A percentile compares a stretch with the other conserved stretches of the same genome.
These are phyloP conservation scores for Heliconius nattereri DNA, from an alignment of 1,140 invertebrate species.

Conservation along the genomic window DNA sequence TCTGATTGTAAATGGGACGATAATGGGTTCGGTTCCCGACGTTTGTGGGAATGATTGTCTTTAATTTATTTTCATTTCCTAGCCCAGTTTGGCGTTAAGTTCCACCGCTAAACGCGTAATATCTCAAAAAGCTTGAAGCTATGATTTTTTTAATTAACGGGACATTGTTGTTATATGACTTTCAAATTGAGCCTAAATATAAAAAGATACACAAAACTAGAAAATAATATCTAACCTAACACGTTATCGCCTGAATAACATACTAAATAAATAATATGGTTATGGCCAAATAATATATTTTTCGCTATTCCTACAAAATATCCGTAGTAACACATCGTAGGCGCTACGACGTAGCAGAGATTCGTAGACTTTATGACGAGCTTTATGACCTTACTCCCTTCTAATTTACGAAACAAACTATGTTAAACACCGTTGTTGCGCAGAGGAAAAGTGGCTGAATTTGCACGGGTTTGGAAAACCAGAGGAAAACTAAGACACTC, in stretches of 20 bases:
- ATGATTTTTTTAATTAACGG: too few relatives aligned
- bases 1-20: too few relatives aligned
- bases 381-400: constrained; percentile 23
- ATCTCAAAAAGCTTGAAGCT: too few relatives aligned
- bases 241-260: neutral
- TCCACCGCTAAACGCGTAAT: too few relatives aligned
- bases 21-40: too few relatives aligned
- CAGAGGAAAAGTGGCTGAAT: neutral
- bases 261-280: neutral
- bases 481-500: too few relatives aligned
- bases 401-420: constrained; percentile 18
- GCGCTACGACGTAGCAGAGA: constrained; percentile 20
- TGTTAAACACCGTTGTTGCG: neutral
- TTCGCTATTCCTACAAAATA: neutral
- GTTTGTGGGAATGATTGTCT: too few relatives aligned
- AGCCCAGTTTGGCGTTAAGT: too few relatives aligned
- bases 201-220: neutral
- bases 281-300: neutral
- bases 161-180: too few relatives aligned
- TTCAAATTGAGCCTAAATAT: neutral
- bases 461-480: too few relatives aligned
- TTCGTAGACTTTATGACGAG: constrained; percentile 25
- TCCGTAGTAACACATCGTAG: constrained; percentile 1
- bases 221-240: neutral
- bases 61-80: too few relatives aligned